Evolutionary conservation across 2,113 vertebrate genomes (phyloP), one percentile per base, ranked within the genome.

Genomic region (Oreocharis arfaki): DNA sequence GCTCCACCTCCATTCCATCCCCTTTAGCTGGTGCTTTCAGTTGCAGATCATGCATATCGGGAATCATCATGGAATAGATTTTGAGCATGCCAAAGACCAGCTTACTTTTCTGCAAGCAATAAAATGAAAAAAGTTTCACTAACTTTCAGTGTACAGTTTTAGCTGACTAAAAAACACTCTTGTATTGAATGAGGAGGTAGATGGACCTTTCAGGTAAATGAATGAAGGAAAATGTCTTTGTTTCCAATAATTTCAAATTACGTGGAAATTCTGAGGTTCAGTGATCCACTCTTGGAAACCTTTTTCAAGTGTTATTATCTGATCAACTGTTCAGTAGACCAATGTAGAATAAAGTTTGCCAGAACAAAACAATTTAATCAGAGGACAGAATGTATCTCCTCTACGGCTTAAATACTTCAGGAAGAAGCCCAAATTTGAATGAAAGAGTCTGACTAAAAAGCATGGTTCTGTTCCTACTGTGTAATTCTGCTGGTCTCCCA

Each of bases 401-500:
- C 12, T 33, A 16, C 28, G 46, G 33, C 7, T 69, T 76, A 71
- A 83, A 69, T 76, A 39, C n/a, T 71, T 42, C 55, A 59, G 18
- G 30, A 85, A 63, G 19, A 79, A 91, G 13, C 1, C n/a, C 46
- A 52, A 44, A 83, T 76, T 79, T 65, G 26, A 80, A 63, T 63
- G 21, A 79, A 91, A 89, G 37, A 8, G 4, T 76, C 22, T 79
- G 7, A 69, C 10, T 81, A 41, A 59, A 89, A 77, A 24, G 6
- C 32, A 50, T 56, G 5, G 4, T 69, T 49, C 67, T 77, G 3
- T 39, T 85, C 39, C 33, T 93, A 7, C 24, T 26, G 19, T 26
- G 26, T 68, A 89, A 75, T 70, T 91, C 46, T 59, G 27, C 57
- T 93, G 24, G 13, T 41, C 63, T 94, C 69, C 50, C 61, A 84